These are phyloP conservation scores for Macropis europaea DNA, from an alignment of 2,888 invertebrate genomes.

Conservation along the genomic window DNA sequence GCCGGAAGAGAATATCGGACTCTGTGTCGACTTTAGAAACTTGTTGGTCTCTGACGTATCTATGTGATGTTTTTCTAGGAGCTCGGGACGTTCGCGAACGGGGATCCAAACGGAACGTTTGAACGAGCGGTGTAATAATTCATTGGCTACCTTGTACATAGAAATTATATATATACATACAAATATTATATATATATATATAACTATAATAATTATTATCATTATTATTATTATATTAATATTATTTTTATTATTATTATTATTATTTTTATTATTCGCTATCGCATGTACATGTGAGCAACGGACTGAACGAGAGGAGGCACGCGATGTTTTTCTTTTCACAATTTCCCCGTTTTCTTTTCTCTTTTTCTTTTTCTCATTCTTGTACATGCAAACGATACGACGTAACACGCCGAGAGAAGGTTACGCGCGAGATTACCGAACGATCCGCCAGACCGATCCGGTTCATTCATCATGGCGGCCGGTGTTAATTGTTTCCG, in stretches of 20 bases:
- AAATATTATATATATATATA: constrained; percentile 44
- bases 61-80: constrained; percentile 40
- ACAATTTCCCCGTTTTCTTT: too few species aligned
- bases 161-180: constrained; percentile 38
- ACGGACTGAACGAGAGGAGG: constrained; percentile 48
- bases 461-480: too few species aligned
- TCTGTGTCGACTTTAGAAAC: constrained; percentile 32
- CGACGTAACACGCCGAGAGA: not conserved
- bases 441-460: not conserved
- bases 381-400: constrained; percentile 42
- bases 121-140: constrained; percentile 57
- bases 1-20: not conserved
- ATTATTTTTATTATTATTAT: constrained; percentile 13
- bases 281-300: constrained; percentile 50
- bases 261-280: constrained; percentile 33
- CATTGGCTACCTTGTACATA: constrained; percentile 60
- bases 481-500: too few species aligned
- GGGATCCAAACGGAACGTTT: constrained; percentile 47
- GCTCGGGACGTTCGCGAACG: constrained; percentile 40
- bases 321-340: constrained; percentile 46
- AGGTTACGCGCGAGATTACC: not conserved
- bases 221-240: constrained; percentile 37
- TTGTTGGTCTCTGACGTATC: constrained; percentile 43
- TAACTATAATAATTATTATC: constrained; percentile 44
- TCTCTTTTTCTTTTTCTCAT: constrained; percentile 35